Conservation (phyloP, 2,797 vertebrate species). For the Psittacula derbiana region DNA sequence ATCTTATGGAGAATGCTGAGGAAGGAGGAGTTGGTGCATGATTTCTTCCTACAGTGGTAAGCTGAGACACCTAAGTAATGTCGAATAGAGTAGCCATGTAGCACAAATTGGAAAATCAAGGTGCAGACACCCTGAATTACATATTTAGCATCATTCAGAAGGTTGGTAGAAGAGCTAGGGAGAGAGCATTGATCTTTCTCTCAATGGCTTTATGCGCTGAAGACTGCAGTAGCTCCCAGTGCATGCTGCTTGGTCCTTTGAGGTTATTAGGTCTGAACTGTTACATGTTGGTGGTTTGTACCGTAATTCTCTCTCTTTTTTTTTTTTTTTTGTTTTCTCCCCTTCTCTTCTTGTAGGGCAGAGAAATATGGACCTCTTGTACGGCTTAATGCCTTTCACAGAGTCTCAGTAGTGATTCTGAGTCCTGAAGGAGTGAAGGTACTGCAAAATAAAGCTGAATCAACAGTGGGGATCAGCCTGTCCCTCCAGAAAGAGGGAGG, state of each 20-base stretch:
- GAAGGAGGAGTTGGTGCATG: conserved; percentile 45
- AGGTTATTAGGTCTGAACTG: neutral
- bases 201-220: neutral
- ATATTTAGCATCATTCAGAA: neutral
- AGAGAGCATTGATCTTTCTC: neutral
- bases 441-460: conserved; percentile 14
- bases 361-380: conserved; percentile 82
- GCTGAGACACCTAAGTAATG: neutral
- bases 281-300: neutral
- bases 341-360: conserved; percentile 73
- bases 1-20: conserved; percentile 63
- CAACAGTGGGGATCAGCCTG: rapidly evolving
- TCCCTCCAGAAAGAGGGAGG: neutral
- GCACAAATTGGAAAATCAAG: neutral
- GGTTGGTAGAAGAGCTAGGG: neutral
- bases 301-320: neutral
- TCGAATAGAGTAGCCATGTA: neutral
- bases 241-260: neutral
- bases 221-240: neutral
- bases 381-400: conserved; percentile 80
- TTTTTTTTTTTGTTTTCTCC: neutral
- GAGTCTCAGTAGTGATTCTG: conserved; percentile 65
- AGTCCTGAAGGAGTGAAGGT: conserved; percentile 90
- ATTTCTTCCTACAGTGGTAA: conserved; percentile 77
- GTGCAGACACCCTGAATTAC: neutral